Conservation (phyloP, 2,888 invertebrate genomes). For the Nemurella pictetii region DNA sequence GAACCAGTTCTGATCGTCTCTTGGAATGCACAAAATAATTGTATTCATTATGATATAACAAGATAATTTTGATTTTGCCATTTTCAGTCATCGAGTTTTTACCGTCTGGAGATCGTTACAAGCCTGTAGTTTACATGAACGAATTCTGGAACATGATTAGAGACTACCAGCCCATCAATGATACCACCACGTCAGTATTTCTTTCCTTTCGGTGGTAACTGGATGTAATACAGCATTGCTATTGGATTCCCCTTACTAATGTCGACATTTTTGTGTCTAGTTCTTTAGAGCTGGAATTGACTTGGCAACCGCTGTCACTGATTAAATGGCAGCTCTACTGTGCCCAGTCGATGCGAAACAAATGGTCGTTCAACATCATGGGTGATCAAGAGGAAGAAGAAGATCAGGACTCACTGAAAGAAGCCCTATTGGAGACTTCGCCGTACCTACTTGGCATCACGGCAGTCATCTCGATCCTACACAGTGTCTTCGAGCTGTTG, state of each 20-base stretch:
- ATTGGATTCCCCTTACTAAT: constrained; percentile 29
- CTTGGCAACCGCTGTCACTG: constrained; percentile 87
- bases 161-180: constrained; percentile 90
- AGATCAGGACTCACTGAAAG: constrained; percentile 88
- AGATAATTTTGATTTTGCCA: too few relatives aligned
- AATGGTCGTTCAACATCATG: constrained; percentile 69
- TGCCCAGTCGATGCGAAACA: constrained; percentile 91
- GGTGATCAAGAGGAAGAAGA: constrained; percentile 75
- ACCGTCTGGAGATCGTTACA: constrained; percentile 82
- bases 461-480: constrained; percentile 87
- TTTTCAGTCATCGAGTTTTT: constrained; percentile 77
- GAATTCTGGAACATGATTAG: constrained; percentile 99
- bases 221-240: background rate
- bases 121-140: constrained; percentile 92
- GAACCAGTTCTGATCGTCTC: too few relatives aligned
- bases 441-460: constrained; percentile 92
- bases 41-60: too few relatives aligned
- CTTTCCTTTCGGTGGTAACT: too few relatives aligned
- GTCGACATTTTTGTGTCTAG: constrained; percentile 46
- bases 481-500: constrained; percentile 96
- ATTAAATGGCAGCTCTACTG: constrained; percentile 99
- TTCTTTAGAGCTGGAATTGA: constrained; percentile 67
- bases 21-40: background rate
- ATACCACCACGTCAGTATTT: constrained; percentile 67
- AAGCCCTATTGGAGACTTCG: constrained; percentile 94